Percentiles rank a stretch among this genome's conserved stretches.
Evolutionary conservation across 2,797 vertebrate genomes (phyloP).

Genomic region (Alca torda): DNA sequence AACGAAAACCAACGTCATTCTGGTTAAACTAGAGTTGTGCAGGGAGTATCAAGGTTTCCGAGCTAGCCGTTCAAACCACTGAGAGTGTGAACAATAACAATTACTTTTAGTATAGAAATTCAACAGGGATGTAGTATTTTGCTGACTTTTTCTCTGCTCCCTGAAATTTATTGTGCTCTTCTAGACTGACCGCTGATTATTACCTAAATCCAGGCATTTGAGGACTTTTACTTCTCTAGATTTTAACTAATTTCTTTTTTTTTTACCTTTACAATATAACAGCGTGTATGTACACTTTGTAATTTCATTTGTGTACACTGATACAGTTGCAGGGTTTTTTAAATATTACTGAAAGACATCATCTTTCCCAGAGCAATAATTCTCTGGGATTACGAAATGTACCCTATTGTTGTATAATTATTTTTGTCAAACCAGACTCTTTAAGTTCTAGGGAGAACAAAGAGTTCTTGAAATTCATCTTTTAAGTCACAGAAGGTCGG

Average conservation of each 20-base stretch:
- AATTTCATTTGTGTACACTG: background rate
- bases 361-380: background rate
- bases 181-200: background rate
- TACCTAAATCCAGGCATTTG: background rate
- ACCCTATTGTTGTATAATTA: background rate
- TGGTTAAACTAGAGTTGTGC: background rate
- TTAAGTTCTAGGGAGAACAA: background rate
- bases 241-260: background rate
- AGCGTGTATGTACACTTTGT: fast-evolving
- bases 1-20: background rate
- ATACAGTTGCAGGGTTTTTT: background rate
- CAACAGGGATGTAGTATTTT: background rate
- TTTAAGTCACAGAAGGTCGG: background rate
- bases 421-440: background rate
- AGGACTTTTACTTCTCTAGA: background rate
- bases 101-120: background rate
- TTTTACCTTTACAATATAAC: background rate
- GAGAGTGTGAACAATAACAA: background rate
- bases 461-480: background rate
- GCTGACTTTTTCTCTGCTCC: background rate
- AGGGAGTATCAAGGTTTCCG: background rate
- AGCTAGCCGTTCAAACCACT: background rate
- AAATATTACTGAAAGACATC: background rate
- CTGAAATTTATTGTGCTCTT: background rate
- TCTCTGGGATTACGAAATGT: background rate